Percentiles rank a stretch among this genome's conserved stretches.
phyloP scores from a whole-genome alignment of 2,113 vertebrate genomes.

The Garra rufa region DNA sequence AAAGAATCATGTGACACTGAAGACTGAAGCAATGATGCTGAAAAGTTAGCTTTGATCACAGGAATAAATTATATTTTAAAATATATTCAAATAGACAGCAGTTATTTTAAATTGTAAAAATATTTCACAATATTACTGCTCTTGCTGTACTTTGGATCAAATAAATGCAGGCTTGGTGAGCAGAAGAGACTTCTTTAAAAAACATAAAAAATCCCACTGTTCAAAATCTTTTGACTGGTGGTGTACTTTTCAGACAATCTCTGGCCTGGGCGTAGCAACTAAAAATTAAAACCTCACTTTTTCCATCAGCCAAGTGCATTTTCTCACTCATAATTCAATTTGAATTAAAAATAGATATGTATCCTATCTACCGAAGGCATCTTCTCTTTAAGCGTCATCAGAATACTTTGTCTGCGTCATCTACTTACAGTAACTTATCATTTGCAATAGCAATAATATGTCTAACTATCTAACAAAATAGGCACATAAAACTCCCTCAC shows the following conservation, averaged over 20 bases:
- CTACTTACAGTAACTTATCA: constrained; percentile 33
- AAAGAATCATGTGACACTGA: too few relatives aligned
- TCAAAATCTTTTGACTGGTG: too few relatives aligned
- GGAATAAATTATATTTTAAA: too few relatives aligned
- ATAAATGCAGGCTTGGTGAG: too few relatives aligned
- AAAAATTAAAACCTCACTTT: background rate
- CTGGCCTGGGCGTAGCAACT: constrained; percentile 6
- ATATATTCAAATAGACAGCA: too few relatives aligned
- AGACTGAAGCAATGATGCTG: too few relatives aligned
- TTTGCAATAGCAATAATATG: constrained; percentile 31
- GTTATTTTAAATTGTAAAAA: too few relatives aligned
- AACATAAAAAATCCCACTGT: too few relatives aligned
- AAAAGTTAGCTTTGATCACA: too few relatives aligned
- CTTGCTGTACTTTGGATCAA: too few relatives aligned
- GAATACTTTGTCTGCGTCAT: background rate
- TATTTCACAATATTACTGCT: too few relatives aligned
- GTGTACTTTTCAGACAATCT: background rate
- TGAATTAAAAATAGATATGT: constrained; percentile 41
- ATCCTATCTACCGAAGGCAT: constrained; percentile 7
- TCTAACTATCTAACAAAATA: constrained; percentile 13
- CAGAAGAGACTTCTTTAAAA: too few relatives aligned
- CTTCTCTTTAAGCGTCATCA: constrained; percentile 28
- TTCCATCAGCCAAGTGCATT: constrained; percentile 12
- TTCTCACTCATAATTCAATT: constrained; percentile 52
- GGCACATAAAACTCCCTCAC: constrained; percentile 20